Base-by-base conservation (phyloP, 2,888 invertebrate species). In the Abrostola tripartita region DNA sequence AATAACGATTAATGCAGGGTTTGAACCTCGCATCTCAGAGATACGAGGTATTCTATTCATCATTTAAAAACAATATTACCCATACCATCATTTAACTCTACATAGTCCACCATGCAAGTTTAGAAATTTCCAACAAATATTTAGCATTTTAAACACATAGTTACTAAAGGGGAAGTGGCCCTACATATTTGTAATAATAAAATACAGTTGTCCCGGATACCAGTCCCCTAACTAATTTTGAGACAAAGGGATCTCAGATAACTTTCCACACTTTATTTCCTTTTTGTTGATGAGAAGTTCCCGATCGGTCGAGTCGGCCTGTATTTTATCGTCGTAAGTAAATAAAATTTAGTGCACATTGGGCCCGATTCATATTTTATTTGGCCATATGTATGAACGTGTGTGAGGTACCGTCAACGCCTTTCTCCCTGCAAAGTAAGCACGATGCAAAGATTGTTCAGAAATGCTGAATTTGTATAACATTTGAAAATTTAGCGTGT, bases 251-350 rank as follows among this genome's bases (percentile, higher is more conserved):
- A 62, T 74, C 68, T 51, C 64, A 74, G 60, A 77, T 74, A 77
- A 74, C 78, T 77, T 68, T 63, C 65, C 50, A 77, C 74, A 74
- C 69, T 69, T 77, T 76, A 72, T 74, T 72, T 67, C 61, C 61
- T 67, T 76, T 77, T 76, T 67, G 78, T 76, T 74, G 76, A 77
- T 74, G 74, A 74, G 74, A 71, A 71, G 62, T 68, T 71, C 65
- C 60, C 56, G 64, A 65, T 66, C 68, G 74, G 60, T 62, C 61
- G 65, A 68, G 51, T 64, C 59, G 60, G 61, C 56, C 68, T 77
- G 78, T 74, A 64, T 68, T 76, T 77, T 76, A 74, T 74, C 37
- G 71, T 63, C 65, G 58, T 71, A 71, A 66, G 77, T 76, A 62
- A 71, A 76, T 77, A 68, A 77, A 76, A 65, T 74, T 74, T 77